Percentiles rank a stretch among this genome's conserved stretches.
These are phyloP conservation scores for Macrosteles quadrilineatus DNA, from an alignment of 1,140 invertebrate species.

Conservation along the genomic window DNA sequence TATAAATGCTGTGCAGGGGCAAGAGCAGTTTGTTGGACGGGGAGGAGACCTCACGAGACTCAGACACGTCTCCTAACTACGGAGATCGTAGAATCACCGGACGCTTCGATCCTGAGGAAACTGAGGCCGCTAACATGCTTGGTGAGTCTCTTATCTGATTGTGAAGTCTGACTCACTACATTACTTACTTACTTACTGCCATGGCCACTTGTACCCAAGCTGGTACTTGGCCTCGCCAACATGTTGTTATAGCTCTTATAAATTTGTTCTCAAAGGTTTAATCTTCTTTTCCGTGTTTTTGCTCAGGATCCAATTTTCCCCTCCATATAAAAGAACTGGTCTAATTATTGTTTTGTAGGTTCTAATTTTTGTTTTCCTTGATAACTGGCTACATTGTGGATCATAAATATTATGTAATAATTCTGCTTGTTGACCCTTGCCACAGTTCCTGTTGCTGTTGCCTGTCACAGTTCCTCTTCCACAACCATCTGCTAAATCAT, in stretches of 20 bases:
- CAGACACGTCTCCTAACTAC: constrained; percentile 82
- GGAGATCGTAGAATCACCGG: constrained; percentile 68
- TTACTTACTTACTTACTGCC: constrained; percentile 4
- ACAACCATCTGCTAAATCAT: too few species aligned
- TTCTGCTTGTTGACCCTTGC: too few species aligned
- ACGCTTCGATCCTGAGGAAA: constrained; percentile 89
- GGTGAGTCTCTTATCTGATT: constrained; percentile 63
- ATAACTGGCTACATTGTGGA: too few species aligned
- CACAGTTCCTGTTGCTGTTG: too few species aligned
- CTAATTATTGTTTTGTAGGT: too few species aligned
- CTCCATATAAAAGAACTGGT: too few species aligned
- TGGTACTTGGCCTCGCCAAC: too few species aligned
- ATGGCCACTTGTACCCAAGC: too few species aligned
- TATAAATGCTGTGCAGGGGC: constrained; percentile 44
- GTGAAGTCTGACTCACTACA: constrained; percentile 12
- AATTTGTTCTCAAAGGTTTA: neutral
- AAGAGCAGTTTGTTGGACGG: constrained; percentile 64
- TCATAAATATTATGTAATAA: too few species aligned
- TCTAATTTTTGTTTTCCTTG: too few species aligned
- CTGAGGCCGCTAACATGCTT: constrained; percentile 95
- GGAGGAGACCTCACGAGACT: constrained; percentile 87
- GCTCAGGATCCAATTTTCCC: too few species aligned
- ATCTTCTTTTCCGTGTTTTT: neutral
- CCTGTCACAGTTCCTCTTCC: too few species aligned
- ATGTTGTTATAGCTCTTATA: neutral